Evolutionary conservation across 2,888 invertebrate genomes (phyloP), one percentile per base, ranked within the genome.

Genomic region (Diarsia rubi): DNA sequence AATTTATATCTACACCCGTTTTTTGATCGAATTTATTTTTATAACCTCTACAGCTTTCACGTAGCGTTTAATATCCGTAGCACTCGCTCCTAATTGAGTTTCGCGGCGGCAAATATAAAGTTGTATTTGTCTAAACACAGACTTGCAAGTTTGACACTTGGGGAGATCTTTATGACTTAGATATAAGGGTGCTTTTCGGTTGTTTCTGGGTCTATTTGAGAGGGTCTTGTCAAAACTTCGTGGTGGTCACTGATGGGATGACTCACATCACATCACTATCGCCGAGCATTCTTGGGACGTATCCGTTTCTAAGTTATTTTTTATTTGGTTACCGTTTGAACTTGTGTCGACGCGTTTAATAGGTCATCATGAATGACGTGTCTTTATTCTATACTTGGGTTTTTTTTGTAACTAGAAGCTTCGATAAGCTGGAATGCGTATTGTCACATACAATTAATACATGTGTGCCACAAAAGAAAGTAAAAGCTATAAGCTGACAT

Each of bases 211-310:
- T 90, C 83, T 69, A 47, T 54, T 81, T 82, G 86, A n/a, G 69
- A 1, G 90, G 91, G 92, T 81, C 69, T 79, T 88, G 89, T 88
- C 87, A 89, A 79, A 86, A 84, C 93, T 92, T 92, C 92, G 93
- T 89, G 94, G 94, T 95, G 95, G 95, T 92, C 95, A 92, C 88
- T 94, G 94, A 93, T 93, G 93, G 91, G 92, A 93, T 95, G 95
- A 95, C 86, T 95, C 95, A 95, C 92, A 90, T 95, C 95, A 95
- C 92, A 90, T 92, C 91, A 91, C 90, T 93, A 93, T 93, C 92
- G 90, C 89, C 84, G 90, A 92, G 93, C 95, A 95, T 95, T 95
- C 95, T 94, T 94, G 90, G 90, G 90, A 89, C 91, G 94, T 94
- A 94, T 95, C 95, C 95, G 95, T 94, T 95, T 92, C 88, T 89